phyloP scores from a whole-genome alignment of 37 sponge, comb jelly and placozoan species.

The Axinella damicornis region DNA sequence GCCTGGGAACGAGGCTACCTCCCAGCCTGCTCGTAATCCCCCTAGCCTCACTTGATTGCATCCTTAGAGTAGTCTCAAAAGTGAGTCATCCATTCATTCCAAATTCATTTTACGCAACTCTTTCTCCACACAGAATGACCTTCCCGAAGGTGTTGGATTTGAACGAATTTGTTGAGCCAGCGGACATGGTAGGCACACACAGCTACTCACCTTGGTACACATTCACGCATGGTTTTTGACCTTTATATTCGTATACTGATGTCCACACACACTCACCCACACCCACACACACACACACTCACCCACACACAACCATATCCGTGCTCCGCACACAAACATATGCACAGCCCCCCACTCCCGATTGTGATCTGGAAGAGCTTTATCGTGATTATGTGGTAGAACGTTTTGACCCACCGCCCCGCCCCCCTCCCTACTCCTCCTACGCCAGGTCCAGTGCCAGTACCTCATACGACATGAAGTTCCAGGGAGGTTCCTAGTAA shows the following conservation, averaged over 20 bases:
- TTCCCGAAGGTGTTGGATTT: conserved; percentile 85
- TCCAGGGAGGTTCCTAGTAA: not conserved
- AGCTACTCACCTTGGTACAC: too few species aligned
- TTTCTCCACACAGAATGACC: conserved; percentile 77
- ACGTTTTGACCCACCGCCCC: conserved; percentile 28
- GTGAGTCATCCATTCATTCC: too few species aligned
- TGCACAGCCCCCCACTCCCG: not conserved
- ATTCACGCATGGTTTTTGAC: too few species aligned
- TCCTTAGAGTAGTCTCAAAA: too few species aligned
- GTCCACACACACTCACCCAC: not conserved
- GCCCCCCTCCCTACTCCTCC: not conserved
- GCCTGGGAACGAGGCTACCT: too few species aligned
- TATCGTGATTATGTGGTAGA: conserved; percentile 49
- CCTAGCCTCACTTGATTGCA: too few species aligned
- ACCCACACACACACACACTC: not conserved
- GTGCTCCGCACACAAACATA: not conserved
- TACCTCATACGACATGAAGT: too few species aligned
- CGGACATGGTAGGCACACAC: conserved; percentile 7
- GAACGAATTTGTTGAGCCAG: conserved; percentile 63
- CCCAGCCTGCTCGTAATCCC: too few species aligned
- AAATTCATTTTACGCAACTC: too few species aligned
- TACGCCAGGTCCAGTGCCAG: not conserved
- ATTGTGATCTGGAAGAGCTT: not conserved
- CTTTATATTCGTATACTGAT: too few species aligned
- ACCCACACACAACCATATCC: not conserved